Percentiles rank a stretch among this genome's conserved stretches.
These are phyloP conservation scores for Thereuonema tuberculata DNA, from an alignment of 1,140 invertebrate genomes.

Conservation along the genomic window DNA sequence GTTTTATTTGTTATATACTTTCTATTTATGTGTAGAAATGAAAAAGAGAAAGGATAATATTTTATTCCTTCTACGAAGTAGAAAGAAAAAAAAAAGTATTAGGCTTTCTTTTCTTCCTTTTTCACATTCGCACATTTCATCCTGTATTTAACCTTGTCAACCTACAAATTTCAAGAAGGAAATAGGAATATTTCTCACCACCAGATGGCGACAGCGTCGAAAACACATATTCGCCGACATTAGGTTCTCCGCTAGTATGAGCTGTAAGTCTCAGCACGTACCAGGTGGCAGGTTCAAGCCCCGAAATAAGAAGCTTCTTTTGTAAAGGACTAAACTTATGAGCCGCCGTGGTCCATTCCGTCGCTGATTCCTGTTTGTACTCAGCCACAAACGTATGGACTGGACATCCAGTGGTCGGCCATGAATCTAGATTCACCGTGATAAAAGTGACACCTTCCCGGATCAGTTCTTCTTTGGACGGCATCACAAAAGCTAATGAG, in stretches of 20 bases:
- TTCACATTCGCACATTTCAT: too few species aligned
- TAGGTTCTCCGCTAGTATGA: slow-evolving; percentile 88
- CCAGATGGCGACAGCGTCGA: slow-evolving; percentile 88
- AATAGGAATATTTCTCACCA: slow-evolving; percentile 48
- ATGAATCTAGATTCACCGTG: slow-evolving; percentile 75
- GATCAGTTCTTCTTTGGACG: background rate
- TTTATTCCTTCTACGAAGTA: too few species aligned
- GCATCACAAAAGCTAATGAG: slow-evolving; percentile 73
- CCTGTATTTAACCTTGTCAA: too few species aligned
- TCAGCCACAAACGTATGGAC: slow-evolving; percentile 92
- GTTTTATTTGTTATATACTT: too few species aligned
- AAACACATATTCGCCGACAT: slow-evolving; percentile 85
- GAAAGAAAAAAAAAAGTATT: too few species aligned
- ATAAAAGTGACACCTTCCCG: slow-evolving; percentile 33
- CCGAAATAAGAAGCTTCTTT: slow-evolving; percentile 76
- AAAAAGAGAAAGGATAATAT: too few species aligned
- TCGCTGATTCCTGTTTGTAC: slow-evolving; percentile 72
- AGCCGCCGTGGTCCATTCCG: slow-evolving; percentile 73
- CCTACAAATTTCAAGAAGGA: too few species aligned
- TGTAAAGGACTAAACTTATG: slow-evolving; percentile 72
- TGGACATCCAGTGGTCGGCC: slow-evolving; percentile 87
- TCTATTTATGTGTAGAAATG: too few species aligned
- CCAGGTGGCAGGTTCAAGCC: slow-evolving; percentile 83
- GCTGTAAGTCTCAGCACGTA: slow-evolving; percentile 76
- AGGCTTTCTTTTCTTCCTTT: too few species aligned